These are phyloP conservation scores for Propithecus deckenii DNA, from an alignment of 2,797 vertebrate species.

Conservation along the genomic window DNA sequence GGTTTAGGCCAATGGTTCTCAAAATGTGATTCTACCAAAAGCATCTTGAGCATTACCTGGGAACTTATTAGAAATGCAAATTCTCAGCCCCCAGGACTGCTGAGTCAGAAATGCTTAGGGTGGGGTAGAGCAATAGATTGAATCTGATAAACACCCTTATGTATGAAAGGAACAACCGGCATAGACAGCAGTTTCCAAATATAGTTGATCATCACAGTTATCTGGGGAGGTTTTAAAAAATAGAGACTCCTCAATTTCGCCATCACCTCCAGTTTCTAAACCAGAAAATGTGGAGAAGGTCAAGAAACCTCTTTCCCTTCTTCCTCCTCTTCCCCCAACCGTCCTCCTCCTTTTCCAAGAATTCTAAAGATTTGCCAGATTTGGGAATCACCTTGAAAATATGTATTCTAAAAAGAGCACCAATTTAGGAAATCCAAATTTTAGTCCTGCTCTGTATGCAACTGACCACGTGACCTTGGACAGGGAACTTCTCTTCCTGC, in stretches of 20 bases:
- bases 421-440: background rate
- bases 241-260: background rate
- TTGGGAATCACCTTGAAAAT: background rate
- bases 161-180: background rate
- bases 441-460: background rate
- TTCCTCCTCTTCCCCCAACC: background rate
- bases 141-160: background rate
- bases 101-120: background rate
- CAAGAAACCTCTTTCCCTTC: background rate
- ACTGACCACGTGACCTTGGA: background rate
- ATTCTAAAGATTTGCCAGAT: background rate
- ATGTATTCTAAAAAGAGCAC: background rate
- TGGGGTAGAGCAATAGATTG: background rate
- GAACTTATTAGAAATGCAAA: background rate
- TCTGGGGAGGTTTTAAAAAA: background rate
- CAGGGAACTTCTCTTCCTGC: background rate
- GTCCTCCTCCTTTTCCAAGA: background rate
- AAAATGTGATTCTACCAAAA: background rate
- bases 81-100: background rate
- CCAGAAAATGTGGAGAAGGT: background rate
- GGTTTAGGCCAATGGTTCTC: background rate
- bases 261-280: background rate
- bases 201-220: background rate
- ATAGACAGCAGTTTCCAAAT: background rate
- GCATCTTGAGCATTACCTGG: background rate